A percentile compares a stretch with the other conserved stretches of the same genome.
Conservation (phyloP, 2,797 vertebrate species). For the Falco concolor region DNA sequence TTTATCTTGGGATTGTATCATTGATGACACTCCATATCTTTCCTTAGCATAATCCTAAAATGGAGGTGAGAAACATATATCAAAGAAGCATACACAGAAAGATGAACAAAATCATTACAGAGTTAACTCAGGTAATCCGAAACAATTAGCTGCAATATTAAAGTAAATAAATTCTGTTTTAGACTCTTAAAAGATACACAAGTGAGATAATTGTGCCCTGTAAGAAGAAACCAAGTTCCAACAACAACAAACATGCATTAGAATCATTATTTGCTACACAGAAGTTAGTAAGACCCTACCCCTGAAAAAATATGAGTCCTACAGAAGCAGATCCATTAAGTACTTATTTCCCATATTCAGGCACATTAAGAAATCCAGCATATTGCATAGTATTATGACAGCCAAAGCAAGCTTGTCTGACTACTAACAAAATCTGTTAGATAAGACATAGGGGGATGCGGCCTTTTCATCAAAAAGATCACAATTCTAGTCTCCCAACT, state of each 20-base stretch:
- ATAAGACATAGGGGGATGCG: accelerated
- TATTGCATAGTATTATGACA: neutral
- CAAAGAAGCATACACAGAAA: conserved; percentile 20
- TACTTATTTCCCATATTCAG: neutral
- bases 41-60: conserved; percentile 96
- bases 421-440: neutral
- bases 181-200: neutral
- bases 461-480: neutral
- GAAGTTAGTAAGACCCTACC: neutral
- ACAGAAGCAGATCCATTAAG: neutral
- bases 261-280: neutral
- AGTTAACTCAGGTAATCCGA: neutral
- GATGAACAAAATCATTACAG: neutral
- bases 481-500: neutral
- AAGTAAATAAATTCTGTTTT: neutral
- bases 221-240: neutral
- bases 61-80: neutral
- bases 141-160: neutral
- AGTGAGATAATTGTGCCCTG: neutral
- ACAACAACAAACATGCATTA: neutral
- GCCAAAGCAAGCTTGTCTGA: neutral
- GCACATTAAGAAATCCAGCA: neutral
- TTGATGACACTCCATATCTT: conserved; percentile 85
- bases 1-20: conserved; percentile 96
- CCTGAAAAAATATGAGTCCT: neutral